phyloP scores from a whole-genome alignment of 2,888 invertebrate genomes.

The Dromius quadrimaculatus region DNA sequence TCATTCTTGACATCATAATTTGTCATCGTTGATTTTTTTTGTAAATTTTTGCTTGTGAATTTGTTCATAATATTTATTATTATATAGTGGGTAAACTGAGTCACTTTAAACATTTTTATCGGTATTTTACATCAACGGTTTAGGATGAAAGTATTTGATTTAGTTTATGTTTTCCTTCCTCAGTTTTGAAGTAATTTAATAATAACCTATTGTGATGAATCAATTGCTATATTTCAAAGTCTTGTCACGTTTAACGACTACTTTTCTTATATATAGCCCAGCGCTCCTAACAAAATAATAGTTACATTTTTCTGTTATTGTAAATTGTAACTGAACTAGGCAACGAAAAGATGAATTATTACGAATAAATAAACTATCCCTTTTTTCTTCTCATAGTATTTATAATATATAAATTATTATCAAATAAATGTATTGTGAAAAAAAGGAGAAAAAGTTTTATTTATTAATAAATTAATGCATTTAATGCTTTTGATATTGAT shows the following conservation, averaged over 20 bases:
- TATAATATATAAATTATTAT: too few relatives aligned
- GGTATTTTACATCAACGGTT: too few relatives aligned
- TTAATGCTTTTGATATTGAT: conserved; percentile 13
- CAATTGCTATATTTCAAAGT: conserved; percentile 36
- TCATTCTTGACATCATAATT: neutral
- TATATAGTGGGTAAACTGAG: too few relatives aligned
- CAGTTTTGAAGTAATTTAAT: conserved; percentile 24
- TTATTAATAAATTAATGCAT: neutral
- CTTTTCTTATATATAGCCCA: conserved; percentile 24
- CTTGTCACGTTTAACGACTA: conserved; percentile 29
- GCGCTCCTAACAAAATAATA: conserved; percentile 33
- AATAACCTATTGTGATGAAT: conserved; percentile 17
- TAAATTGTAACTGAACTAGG: neutral
- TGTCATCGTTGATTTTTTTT: neutral
- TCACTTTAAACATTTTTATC: too few relatives aligned
- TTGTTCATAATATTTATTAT: too few relatives aligned
- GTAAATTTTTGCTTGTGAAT: neutral
- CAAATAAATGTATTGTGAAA: too few relatives aligned
- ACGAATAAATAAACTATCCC: too few relatives aligned
- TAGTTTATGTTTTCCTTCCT: conserved; percentile 1
- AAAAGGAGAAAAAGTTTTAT: too few relatives aligned
- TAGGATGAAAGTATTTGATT: conserved; percentile 11
- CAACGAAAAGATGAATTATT: too few relatives aligned
- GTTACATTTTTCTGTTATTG: conserved; percentile 30
- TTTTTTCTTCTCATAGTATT: too few relatives aligned